Conservation (phyloP, 2,797 vertebrate species). For the Tympanoctomys barrerae region DNA sequence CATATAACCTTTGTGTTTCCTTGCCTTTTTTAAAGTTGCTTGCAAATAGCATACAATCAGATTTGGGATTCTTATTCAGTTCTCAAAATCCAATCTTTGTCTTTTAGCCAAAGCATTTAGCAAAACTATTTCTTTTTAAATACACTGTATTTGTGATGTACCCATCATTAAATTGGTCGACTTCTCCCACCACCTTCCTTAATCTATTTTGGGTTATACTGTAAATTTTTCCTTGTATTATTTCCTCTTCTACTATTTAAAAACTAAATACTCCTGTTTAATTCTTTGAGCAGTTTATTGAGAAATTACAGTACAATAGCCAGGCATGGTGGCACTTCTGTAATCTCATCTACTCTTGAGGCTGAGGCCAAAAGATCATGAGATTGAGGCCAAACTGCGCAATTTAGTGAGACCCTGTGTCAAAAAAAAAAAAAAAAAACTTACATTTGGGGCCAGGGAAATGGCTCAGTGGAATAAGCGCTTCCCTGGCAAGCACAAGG, state of each 20-base stretch:
- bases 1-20: neutral
- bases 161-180: neutral
- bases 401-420: neutral
- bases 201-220: neutral
- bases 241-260: neutral
- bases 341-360: neutral
- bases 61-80: neutral
- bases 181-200: neutral
- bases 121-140: neutral
- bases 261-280: slow-evolving; percentile 29
- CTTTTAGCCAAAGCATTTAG: neutral
- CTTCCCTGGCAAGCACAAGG: too few species aligned
- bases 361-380: neutral
- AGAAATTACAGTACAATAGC: neutral
- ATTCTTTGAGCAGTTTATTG: neutral
- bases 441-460: neutral
- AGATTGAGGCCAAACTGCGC: neutral
- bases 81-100: neutral
- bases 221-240: slow-evolving; percentile 21
- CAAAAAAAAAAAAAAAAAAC: neutral
- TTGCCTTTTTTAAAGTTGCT: slow-evolving; percentile 7
- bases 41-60: neutral
- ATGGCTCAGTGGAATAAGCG: neutral
- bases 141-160: neutral
- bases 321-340: neutral